Conservation (phyloP, 2,113 vertebrate species). For the Stigmatopora nigra region DNA sequence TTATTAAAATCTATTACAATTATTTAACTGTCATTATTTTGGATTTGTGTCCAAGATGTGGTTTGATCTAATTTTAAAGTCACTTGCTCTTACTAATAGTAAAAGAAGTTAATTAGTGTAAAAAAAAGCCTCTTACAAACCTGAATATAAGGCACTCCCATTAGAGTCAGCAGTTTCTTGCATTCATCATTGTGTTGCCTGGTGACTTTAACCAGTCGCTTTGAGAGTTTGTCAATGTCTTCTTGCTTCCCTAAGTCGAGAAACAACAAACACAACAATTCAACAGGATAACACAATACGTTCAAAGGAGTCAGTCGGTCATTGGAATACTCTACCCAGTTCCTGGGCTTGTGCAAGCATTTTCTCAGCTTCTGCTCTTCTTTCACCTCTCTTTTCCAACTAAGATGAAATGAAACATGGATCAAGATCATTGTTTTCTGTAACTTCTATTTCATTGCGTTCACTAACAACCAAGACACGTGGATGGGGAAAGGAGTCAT, state of each 20-base stretch:
- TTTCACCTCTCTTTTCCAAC: conserved; percentile 82
- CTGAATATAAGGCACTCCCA: conserved; percentile 91
- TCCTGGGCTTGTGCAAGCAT: conserved; percentile 85
- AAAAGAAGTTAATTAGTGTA: too few relatives aligned
- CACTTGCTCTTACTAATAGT: too few relatives aligned
- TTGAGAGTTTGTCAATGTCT: conserved; percentile 87
- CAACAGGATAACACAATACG: background rate
- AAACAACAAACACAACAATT: too few relatives aligned
- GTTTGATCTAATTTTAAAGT: too few relatives aligned
- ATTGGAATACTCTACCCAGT: conserved; percentile 52
- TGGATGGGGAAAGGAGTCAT: too few relatives aligned
- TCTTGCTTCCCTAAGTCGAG: conserved; percentile 70
- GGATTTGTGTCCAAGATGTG: too few relatives aligned
- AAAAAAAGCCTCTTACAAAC: conserved; percentile 28
- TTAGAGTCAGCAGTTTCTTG: conserved; percentile 82
- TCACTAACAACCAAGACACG: too few relatives aligned
- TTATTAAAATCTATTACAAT: too few relatives aligned
- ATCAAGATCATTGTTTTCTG: background rate
- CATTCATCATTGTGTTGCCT: conserved; percentile 90
- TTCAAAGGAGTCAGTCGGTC: background rate
- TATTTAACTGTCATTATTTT: too few relatives aligned
- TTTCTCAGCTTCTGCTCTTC: conserved; percentile 87
- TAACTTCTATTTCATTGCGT: background rate
- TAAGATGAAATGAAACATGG: conserved; percentile 24
- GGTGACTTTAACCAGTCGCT: conserved; percentile 92